phyloP scores from a whole-genome alignment of 2,888 invertebrate species.

The Nowickia ferox region DNA sequence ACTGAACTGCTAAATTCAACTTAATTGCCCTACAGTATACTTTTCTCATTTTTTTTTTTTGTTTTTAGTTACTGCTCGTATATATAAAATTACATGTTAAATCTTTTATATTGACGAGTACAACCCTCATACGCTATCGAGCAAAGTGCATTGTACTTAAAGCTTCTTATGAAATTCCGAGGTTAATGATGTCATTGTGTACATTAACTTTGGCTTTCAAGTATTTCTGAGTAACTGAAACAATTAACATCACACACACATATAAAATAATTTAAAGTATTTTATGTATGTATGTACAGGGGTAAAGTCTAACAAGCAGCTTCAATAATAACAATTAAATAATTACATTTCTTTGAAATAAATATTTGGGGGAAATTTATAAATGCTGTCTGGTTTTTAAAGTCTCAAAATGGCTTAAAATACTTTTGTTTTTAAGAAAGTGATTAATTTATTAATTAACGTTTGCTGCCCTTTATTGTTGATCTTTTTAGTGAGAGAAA shows the following conservation, averaged over 20 bases:
- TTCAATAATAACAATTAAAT: background rate
- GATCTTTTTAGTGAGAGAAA: too few relatives aligned
- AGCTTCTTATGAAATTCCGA: constrained; percentile 16
- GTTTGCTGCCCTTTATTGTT: too few relatives aligned
- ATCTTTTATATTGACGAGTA: background rate
- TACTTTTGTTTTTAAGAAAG: too few relatives aligned
- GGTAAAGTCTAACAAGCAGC: background rate
- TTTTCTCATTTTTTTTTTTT: background rate
- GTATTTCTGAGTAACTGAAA: constrained; percentile 1
- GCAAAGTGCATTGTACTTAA: constrained; percentile 17
- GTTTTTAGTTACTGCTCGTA: background rate
- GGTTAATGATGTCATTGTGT: constrained; percentile 35
- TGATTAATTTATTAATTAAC: too few relatives aligned
- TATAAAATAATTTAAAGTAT: background rate
- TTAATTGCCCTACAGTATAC: background rate
- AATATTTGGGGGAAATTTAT: too few relatives aligned
- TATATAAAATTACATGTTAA: constrained; percentile 9
- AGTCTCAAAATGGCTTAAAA: too few relatives aligned
- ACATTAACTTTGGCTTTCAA: constrained; percentile 39
- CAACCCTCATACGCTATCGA: background rate
- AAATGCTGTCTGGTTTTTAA: too few relatives aligned
- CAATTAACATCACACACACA: constrained; percentile 8
- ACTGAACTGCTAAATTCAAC: background rate
- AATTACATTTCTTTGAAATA: too few relatives aligned
- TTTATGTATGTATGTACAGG: background rate